phyloP scores from a whole-genome alignment of 2,113 vertebrate species.

The Piprites chloris region DNA sequence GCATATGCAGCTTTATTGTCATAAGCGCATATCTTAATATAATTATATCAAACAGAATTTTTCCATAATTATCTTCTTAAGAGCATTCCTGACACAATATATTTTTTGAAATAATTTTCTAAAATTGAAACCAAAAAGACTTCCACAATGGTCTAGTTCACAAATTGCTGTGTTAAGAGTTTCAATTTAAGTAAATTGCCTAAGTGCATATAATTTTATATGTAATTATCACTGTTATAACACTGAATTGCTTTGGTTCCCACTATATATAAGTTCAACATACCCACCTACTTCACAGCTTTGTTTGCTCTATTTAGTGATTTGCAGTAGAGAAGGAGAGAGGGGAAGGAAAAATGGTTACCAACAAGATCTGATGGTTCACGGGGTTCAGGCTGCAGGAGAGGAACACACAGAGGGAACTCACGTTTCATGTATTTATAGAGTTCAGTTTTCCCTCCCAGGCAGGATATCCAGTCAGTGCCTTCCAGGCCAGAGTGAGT shows the following conservation, averaged over 20 bases:
- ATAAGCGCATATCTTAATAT: not conserved
- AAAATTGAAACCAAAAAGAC: not conserved
- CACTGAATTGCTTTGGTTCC: not conserved
- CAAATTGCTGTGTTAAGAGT: conserved; percentile 31
- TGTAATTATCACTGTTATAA: conserved; percentile 15
- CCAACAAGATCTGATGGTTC: no score
- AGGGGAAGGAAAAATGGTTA: no score
- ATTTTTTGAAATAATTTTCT: conserved; percentile 11
- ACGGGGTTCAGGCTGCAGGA: no score
- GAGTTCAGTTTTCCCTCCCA: no score
- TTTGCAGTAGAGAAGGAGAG: not conserved
- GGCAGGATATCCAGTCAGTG: no score
- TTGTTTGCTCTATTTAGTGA: not conserved
- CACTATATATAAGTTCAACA: not conserved
- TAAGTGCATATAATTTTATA: conserved; percentile 21
- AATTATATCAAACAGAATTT: conserved; percentile 1
- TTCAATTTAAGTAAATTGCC: conserved; percentile 45
- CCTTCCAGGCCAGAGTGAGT: no score
- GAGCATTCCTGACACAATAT: not conserved
- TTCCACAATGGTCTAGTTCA: conserved; percentile 32
- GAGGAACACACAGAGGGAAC: no score
- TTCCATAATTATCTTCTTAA: conserved; percentile 5
- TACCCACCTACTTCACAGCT: not conserved
- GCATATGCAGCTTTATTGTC: not conserved
- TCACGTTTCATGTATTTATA: no score